These are phyloP conservation scores for Bos indicus DNA, from an alignment of 2,113 vertebrate genomes.

Conservation along the genomic window DNA sequence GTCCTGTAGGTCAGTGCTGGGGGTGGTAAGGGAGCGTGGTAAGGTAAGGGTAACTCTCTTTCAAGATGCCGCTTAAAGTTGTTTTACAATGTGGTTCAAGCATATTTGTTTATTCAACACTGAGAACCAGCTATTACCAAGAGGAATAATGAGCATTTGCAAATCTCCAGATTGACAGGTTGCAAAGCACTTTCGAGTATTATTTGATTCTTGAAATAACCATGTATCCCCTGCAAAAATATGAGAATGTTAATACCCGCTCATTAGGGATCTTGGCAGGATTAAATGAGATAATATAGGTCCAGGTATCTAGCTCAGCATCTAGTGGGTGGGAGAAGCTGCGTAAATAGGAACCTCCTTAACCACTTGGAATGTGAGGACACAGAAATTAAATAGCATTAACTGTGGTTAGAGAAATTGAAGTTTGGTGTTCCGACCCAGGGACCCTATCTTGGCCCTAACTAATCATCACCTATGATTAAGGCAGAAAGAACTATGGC, in stretches of 20 bases:
- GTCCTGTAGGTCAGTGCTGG: background rate
- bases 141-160: slow-evolving; percentile 23
- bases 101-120: slow-evolving; percentile 33
- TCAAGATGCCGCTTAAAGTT: background rate
- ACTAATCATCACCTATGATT: background rate
- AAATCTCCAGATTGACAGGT: slow-evolving; percentile 51
- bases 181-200: slow-evolving; percentile 54
- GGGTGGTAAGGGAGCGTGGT: background rate
- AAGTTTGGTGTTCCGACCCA: background rate
- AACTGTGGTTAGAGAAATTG: background rate
- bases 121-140: background rate
- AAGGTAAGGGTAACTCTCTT: background rate
- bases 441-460: background rate
- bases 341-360: background rate
- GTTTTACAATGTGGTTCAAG: slow-evolving; percentile 1
- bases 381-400: background rate
- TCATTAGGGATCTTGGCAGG: slow-evolving; percentile 40
- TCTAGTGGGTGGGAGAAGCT: background rate
- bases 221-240: background rate
- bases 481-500: background rate
- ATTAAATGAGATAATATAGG: slow-evolving; percentile 52
- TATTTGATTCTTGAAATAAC: slow-evolving; percentile 43
- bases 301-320: background rate
- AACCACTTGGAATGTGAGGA: background rate
- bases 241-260: background rate